A percentile compares a stretch with the other conserved stretches of the same genome.
These are phyloP conservation scores for Rhynchomys soricoides DNA, from an alignment of 2,113 vertebrate genomes.

Conservation along the genomic window DNA sequence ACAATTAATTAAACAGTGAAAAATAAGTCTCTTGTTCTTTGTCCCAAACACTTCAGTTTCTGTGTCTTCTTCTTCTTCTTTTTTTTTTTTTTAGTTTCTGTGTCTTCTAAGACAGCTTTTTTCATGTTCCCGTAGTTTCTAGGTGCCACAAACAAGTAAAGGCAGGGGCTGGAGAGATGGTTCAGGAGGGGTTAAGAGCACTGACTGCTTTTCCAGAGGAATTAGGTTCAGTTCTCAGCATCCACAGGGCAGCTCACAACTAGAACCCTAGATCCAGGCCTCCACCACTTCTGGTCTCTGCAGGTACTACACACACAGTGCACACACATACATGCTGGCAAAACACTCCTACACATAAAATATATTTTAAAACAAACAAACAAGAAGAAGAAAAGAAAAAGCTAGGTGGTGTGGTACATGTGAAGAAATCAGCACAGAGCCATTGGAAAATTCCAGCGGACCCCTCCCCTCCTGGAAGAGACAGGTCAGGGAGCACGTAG, in stretches of 20 bases:
- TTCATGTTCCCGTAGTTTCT: background rate
- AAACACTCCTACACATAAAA: background rate
- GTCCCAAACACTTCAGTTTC: background rate
- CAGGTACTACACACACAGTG: background rate
- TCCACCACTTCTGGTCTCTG: background rate
- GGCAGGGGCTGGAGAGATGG: background rate
- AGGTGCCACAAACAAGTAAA: background rate
- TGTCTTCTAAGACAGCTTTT: background rate
- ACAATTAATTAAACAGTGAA: background rate
- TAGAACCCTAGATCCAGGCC: background rate
- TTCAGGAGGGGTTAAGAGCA: background rate
- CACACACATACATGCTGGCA: background rate
- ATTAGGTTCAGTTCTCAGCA: background rate
- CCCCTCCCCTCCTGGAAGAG: too few species aligned
- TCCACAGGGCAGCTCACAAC: background rate
- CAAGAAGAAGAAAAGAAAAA: background rate
- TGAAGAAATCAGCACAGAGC: too few species aligned
- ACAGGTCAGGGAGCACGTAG: too few species aligned
- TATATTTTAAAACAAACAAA: background rate
- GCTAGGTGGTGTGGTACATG: accelerated
- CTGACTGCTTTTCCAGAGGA: background rate
- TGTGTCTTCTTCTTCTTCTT: constrained; percentile 17
- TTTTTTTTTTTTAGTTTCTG: background rate
- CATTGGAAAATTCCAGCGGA: too few species aligned
- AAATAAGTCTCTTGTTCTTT: background rate